Base-by-base conservation (phyloP, 2,113 vertebrate species). In the Ciconia boyciana region DNA sequence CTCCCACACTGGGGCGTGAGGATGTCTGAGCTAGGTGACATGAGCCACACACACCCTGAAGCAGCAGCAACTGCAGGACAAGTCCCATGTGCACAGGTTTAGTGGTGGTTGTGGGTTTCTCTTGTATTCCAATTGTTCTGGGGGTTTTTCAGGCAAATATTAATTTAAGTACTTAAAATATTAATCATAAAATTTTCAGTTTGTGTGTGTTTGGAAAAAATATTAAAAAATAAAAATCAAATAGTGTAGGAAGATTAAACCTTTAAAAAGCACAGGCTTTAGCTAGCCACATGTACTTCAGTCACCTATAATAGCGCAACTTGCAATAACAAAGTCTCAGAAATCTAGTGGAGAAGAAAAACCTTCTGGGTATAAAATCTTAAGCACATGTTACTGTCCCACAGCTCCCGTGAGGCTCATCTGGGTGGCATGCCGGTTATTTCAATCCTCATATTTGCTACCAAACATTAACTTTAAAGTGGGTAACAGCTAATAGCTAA, bases 21-120 rank as follows among this genome's bases (percentile, higher is more conserved):
- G 66, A 43, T 0, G 1, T 49, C 61, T 39, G 52, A 71, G 55
- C 15, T 16, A 9, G 24, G 55, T 19, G 72, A 41, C 39, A 65
- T 16, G 61, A 93, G 20, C 39, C 61, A 79, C 78, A 76, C 5
- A 2, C 13, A 88, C 17, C 36, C 39, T 6, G 4, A 79, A 88
- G 70, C 26, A 68, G 52, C 36, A 84, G 74, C 29, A 75, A 32
- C 44, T 64, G 44, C 66, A 72, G n/a, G 17, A 2, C 36, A 55
- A 72, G 51, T 44, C 46, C 16, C 44, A 86, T 0, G 0, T 13
- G 36, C 18, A 32, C 1, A 1, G 7, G 24, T 60, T 83, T 62
- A 68, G 34, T 46, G 24, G 49, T 52, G 8, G 41, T 4, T 54
- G 7, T 19, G 16, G 28, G 16, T 72, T 94, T 86, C 46, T 52